Evolutionary conservation across 2,113 vertebrate genomes (phyloP), one percentile per base, ranked within the genome.

Genomic region (Pyrgilauda ruficollis): DNA sequence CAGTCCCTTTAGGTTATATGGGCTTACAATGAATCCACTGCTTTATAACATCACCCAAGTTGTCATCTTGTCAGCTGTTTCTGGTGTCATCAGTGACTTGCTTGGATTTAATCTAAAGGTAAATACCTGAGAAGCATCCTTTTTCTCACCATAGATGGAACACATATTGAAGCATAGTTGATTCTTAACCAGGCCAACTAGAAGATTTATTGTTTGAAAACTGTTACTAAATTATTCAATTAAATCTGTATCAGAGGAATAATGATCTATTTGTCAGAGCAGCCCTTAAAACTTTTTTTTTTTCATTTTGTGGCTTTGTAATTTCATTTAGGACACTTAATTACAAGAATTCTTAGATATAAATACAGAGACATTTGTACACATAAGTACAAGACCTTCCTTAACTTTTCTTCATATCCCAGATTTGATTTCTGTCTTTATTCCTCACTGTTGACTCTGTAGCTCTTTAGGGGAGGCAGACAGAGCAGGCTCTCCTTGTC

Each of bases 31-130:
- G 99, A 99, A 99, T 95, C 99, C 99, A 33, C 97, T 99, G 89
- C 99, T 99, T 82, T 99, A 99, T 97, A 99, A 99, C 96, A 99
- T 99, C 97, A 99, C 99, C 56, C 99, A 99, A 89, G 99, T 99
- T 95, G 99, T 99, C 95, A 99, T 99, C 95, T 97, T 99, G 93
- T 99, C 99, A 6, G 99, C 99, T 13, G 99, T 99, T 95, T 99
- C 99, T 6, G 99, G 99, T 37, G 99, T 99, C 94, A 99, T 99
- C 97, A 99, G 99, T 77, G 99, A 99, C 97, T 97, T 99, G 67
- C 98, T 99, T 96, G 99, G 99, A 55, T 99, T 99, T 98, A 99
- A 99, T 96, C 98, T 99, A 92, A 99, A 99, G 99, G 99, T 99
- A 80, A 96, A 74, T 77, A 31, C n/a, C 87, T 55, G 10, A 67